Conservation (phyloP, 2,888 invertebrate species). For the Pristionchus mayeri region DNA sequence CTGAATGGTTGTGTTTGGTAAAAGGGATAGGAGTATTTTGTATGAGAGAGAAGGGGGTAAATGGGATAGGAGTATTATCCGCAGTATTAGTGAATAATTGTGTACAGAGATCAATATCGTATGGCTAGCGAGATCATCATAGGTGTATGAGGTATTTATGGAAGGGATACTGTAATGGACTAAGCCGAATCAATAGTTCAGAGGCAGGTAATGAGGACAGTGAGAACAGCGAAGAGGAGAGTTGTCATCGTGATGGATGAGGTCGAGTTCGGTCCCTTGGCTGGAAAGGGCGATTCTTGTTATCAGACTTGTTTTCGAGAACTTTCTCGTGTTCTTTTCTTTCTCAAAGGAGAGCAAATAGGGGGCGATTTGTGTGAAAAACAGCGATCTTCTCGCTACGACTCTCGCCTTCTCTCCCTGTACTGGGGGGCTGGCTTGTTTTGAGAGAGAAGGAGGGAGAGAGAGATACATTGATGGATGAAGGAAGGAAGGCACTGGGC, state of each 20-base stretch:
- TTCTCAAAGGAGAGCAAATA: background rate
- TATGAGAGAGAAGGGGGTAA: background rate
- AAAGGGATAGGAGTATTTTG: constrained; percentile 13
- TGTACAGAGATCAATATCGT: constrained; percentile 29
- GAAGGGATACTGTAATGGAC: background rate
- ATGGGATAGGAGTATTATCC: constrained; percentile 14
- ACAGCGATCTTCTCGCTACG: constrained; percentile 15
- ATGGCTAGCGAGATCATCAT: constrained; percentile 21
- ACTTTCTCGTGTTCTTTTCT: constrained; percentile 26
- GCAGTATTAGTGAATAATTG: constrained; percentile 13
- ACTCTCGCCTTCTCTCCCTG: background rate
- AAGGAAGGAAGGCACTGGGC: background rate
- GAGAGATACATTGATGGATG: no score
- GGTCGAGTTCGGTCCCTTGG: background rate
- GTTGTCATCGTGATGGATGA: constrained; percentile 2
- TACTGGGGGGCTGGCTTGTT: background rate
- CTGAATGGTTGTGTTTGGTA: constrained; percentile 1
- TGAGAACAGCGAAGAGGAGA: background rate
- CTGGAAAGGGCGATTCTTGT: background rate
- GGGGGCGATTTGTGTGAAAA: constrained; percentile 1
- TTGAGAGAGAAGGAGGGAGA: constrained; percentile 17
- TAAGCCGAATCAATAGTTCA: background rate
- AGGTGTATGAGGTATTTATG: constrained; percentile 13
- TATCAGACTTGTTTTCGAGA: background rate
- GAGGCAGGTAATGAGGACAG: background rate